Percentiles rank a stretch among this genome's conserved stretches.
phyloP scores from a whole-genome alignment of 2,113 vertebrate genomes.

The Amazona guildingii region DNA sequence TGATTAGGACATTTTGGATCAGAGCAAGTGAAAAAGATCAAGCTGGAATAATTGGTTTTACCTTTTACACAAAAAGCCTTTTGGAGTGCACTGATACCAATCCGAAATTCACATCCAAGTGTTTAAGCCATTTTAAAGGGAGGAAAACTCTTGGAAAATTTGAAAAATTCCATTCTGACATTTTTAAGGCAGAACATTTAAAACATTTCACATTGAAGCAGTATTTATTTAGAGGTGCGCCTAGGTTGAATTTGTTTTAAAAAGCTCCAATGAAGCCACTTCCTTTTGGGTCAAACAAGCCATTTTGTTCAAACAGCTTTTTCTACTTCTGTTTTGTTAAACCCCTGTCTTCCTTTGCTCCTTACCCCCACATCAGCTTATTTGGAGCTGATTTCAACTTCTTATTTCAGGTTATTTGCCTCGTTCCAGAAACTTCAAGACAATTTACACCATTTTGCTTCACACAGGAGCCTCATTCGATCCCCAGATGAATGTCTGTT shows the following conservation, averaged over 20 bases:
- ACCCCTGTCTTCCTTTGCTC: neutral
- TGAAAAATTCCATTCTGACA: neutral
- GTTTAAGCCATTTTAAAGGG: neutral
- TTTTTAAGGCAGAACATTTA: neutral
- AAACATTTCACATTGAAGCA: neutral
- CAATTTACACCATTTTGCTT: neutral
- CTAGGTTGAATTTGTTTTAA: neutral
- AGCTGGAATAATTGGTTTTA: neutral
- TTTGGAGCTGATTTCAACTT: neutral
- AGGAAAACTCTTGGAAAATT: neutral
- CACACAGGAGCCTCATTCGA: fast-evolving
- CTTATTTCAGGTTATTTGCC: neutral
- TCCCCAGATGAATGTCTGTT: neutral
- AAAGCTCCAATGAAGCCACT: neutral
- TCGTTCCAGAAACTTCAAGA: neutral
- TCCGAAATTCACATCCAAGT: neutral
- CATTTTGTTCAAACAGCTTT: neutral
- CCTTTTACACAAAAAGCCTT: neutral
- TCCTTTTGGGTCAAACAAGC: neutral
- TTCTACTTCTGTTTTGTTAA: neutral
- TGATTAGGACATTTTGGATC: neutral
- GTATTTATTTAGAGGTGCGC: neutral
- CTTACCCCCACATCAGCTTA: too few species aligned
- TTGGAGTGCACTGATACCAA: neutral
- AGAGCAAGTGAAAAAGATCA: neutral